A percentile compares a stretch with the other conserved stretches of the same genome.
These are phyloP conservation scores for Silvanus unidentatus DNA, from an alignment of 2,888 invertebrate species.

Conservation along the genomic window DNA sequence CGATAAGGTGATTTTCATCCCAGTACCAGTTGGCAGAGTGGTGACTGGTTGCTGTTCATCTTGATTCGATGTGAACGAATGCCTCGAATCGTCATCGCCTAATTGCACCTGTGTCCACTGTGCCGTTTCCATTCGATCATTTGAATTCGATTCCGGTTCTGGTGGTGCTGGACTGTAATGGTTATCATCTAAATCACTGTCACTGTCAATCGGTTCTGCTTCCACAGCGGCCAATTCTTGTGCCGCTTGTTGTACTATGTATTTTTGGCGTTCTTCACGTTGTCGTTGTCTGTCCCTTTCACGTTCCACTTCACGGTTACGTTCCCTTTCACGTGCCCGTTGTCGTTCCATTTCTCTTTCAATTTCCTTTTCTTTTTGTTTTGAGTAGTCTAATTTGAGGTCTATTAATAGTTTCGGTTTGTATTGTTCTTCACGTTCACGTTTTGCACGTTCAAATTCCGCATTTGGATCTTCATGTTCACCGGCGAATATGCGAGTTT, in stretches of 20 bases:
- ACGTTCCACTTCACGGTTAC: slow-evolving; percentile 80
- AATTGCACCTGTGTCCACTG: slow-evolving; percentile 46
- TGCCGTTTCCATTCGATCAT: slow-evolving; percentile 37
- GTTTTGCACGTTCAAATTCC: slow-evolving; percentile 63
- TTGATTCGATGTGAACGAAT: slow-evolving; percentile 44
- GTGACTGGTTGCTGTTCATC: slow-evolving; percentile 35
- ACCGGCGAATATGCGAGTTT: slow-evolving; percentile 66
- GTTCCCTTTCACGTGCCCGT: slow-evolving; percentile 66
- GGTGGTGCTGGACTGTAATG: slow-evolving; percentile 40
- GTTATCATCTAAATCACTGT: slow-evolving; percentile 50
- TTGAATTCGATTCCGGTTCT: slow-evolving; percentile 31
- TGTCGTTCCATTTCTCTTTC: slow-evolving; percentile 49
- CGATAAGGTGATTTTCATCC: slow-evolving; percentile 44
- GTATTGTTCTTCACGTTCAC: slow-evolving; percentile 76
- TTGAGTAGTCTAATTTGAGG: slow-evolving; percentile 56
- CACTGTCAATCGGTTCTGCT: slow-evolving; percentile 71
- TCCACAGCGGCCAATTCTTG: slow-evolving; percentile 60
- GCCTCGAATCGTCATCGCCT: slow-evolving; percentile 47
- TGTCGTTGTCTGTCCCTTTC: slow-evolving; percentile 43
- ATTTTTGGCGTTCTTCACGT: slow-evolving; percentile 43
- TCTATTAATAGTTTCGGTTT: slow-evolving; percentile 76
- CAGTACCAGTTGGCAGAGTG: slow-evolving; percentile 34
- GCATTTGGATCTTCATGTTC: slow-evolving; percentile 58
- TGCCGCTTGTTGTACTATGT: slow-evolving; percentile 53
- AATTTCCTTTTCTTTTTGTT: slow-evolving; percentile 56